phyloP scores from a whole-genome alignment of 1,140 invertebrate species.

The Euborellia annulipes region DNA sequence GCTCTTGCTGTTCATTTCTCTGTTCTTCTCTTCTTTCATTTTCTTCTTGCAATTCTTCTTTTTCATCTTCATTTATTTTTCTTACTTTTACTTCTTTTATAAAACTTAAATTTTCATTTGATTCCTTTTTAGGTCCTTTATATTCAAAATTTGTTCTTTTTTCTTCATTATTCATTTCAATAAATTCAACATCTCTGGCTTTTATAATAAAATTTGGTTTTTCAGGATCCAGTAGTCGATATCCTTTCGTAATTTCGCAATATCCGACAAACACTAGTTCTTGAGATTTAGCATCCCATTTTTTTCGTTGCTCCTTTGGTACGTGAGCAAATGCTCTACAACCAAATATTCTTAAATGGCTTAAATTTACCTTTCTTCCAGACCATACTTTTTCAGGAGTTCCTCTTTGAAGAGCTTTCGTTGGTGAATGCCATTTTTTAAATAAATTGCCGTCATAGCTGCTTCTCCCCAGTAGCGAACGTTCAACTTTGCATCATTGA shows the following conservation, averaged over 20 bases:
- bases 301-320: slow-evolving; percentile 15
- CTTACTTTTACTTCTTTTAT: too few species aligned
- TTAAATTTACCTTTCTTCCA: slow-evolving; percentile 14
- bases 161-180: too few species aligned
- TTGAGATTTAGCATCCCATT: slow-evolving; percentile 16
- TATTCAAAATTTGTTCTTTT: too few species aligned
- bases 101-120: too few species aligned
- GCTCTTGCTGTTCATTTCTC: too few species aligned
- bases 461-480: slow-evolving; percentile 30
- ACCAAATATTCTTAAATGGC: slow-evolving; percentile 19
- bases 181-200: slow-evolving; percentile 4
- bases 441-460: slow-evolving; percentile 18
- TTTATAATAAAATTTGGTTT: slow-evolving; percentile 1
- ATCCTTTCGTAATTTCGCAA: slow-evolving; percentile 6
- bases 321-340: slow-evolving; percentile 16
- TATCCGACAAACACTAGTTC: slow-evolving; percentile 18
- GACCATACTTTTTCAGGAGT: slow-evolving; percentile 18
- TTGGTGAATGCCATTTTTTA: slow-evolving; percentile 22
- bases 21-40: too few species aligned
- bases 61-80: too few species aligned
- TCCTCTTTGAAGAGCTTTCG: slow-evolving; percentile 12
- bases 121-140: too few species aligned
- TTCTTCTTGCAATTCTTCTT: too few species aligned
- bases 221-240: slow-evolving; percentile 12
- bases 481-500: too few species aligned